These are phyloP conservation scores for Hemiprocne comata DNA, from an alignment of 2,113 vertebrate genomes.

Conservation along the genomic window DNA sequence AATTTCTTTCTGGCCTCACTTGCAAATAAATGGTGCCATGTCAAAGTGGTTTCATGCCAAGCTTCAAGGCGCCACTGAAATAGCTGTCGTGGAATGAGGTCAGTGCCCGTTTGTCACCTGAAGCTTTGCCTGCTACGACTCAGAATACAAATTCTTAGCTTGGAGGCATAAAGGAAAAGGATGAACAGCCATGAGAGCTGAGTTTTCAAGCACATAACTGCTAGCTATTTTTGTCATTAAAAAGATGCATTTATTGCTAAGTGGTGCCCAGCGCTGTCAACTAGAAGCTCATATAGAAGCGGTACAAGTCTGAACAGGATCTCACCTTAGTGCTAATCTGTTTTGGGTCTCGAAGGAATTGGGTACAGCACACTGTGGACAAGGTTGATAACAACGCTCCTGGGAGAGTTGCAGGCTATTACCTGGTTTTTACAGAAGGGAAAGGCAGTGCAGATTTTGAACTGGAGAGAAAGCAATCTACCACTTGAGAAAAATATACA, in stretches of 20 bases:
- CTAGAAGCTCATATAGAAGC: conserved; percentile 47
- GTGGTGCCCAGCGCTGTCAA: conserved; percentile 30
- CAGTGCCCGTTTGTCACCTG: conserved; percentile 13
- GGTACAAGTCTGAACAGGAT: conserved; percentile 16
- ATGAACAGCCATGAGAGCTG: conserved; percentile 53
- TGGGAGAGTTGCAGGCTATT: conserved; percentile 52
- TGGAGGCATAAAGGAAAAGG: conserved; percentile 46
- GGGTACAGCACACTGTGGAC: conserved; percentile 60
- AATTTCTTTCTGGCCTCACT: conserved; percentile 35
- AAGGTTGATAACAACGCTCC: conserved; percentile 48
- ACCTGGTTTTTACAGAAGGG: conserved; percentile 68
- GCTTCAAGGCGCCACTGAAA: conserved; percentile 35
- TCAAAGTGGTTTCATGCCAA: conserved; percentile 45
- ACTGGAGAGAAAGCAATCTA: conserved; percentile 53
- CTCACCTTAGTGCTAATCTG: conserved; percentile 63
- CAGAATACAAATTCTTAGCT: conserved; percentile 29
- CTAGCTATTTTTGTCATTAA: conserved; percentile 7
- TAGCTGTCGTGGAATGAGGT: conserved; percentile 6
- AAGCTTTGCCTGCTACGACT: conserved; percentile 18
- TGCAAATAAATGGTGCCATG: conserved; percentile 37
- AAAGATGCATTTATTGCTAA: not conserved
- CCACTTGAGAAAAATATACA: conserved; percentile 22
- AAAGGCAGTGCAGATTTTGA: conserved; percentile 61
- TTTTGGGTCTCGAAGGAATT: conserved; percentile 55
- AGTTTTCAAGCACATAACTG: conserved; percentile 38